A percentile compares a stretch with the other conserved stretches of the same genome.
phyloP scores from a whole-genome alignment of 2,888 invertebrate genomes.

The Matsumyia berberina region DNA sequence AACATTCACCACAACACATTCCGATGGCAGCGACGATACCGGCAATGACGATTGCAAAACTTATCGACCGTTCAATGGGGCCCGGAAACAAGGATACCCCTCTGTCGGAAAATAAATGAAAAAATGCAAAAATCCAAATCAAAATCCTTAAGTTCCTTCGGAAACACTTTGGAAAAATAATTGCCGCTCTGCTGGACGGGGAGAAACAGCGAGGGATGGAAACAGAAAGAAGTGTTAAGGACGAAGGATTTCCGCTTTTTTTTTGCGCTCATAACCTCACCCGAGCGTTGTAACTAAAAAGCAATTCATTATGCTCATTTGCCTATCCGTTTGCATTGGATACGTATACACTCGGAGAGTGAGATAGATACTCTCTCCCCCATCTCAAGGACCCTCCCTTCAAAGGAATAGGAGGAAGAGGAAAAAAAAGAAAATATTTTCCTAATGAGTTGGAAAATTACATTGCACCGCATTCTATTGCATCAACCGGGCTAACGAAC shows the following conservation, averaged over 20 bases:
- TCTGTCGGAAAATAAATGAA: slow-evolving; percentile 8
- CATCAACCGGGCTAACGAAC: slow-evolving; percentile 65
- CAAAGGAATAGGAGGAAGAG: slow-evolving; percentile 25
- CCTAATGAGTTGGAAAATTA: slow-evolving; percentile 75
- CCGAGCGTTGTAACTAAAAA: slow-evolving; percentile 58
- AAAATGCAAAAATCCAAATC: slow-evolving; percentile 50
- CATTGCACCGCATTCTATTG: slow-evolving; percentile 65
- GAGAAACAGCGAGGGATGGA: background rate
- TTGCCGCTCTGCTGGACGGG: slow-evolving; percentile 27
- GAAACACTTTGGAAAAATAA: slow-evolving; percentile 68
- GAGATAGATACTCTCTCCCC: slow-evolving; percentile 34
- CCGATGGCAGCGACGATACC: no score
- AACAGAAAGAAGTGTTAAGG: slow-evolving; percentile 30
- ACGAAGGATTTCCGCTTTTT: slow-evolving; percentile 1
- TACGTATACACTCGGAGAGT: slow-evolving; percentile 23
- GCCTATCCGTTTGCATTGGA: slow-evolving; percentile 68
- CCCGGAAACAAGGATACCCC: slow-evolving; percentile 28
- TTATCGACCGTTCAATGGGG: slow-evolving; percentile 60
- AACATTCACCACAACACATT: no score
- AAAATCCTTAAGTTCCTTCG: slow-evolving; percentile 45
- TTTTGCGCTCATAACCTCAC: background rate
- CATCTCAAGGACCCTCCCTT: slow-evolving; percentile 49
- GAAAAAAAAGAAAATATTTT: slow-evolving; percentile 48
- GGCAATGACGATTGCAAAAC: slow-evolving; percentile 56
- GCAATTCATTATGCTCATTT: slow-evolving; percentile 74